A percentile compares a stretch with the other conserved stretches of the same genome.
phyloP scores from a whole-genome alignment of 2,888 invertebrate species.

The Phrixothrix hirtus region DNA sequence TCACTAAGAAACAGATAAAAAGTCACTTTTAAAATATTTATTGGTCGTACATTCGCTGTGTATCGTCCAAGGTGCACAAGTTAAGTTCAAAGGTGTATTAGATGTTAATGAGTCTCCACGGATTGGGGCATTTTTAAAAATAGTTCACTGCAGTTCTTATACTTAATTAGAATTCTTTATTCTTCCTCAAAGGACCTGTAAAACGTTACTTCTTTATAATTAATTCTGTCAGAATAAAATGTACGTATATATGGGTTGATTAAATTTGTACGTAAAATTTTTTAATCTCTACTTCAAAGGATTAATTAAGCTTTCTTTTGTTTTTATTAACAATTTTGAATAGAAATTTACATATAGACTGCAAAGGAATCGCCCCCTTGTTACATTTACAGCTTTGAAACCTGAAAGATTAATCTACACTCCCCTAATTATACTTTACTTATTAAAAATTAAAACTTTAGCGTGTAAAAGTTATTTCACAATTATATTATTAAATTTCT shows the following conservation, averaged over 20 bases:
- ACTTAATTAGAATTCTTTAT: not conserved
- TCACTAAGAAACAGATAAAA: slow-evolving; percentile 14
- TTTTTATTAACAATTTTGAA: not conserved
- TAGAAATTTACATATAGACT: not conserved
- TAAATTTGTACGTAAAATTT: not conserved
- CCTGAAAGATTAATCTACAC: not conserved
- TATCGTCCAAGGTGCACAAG: slow-evolving; percentile 16
- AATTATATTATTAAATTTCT: not conserved
- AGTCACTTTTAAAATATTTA: slow-evolving; percentile 25
- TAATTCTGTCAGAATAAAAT: not conserved
- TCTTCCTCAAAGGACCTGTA: not conserved
- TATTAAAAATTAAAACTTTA: not conserved
- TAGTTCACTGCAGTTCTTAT: not conserved
- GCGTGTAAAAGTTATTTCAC: not conserved
- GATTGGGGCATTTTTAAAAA: not conserved
- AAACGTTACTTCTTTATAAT: not conserved
- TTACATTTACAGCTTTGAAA: not conserved
- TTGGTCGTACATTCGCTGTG: slow-evolving; percentile 14
- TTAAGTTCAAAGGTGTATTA: slow-evolving; percentile 6
- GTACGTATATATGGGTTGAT: not conserved
- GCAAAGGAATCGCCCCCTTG: not conserved
- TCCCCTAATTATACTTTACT: not conserved
- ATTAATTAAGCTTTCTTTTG: not conserved
- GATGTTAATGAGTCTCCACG: not conserved
- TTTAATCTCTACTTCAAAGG: not conserved